A percentile compares a stretch with the other conserved stretches of the same genome.
Conservation (phyloP, 2,888 invertebrate genomes). For the Epistrophe grossulariae region DNA sequence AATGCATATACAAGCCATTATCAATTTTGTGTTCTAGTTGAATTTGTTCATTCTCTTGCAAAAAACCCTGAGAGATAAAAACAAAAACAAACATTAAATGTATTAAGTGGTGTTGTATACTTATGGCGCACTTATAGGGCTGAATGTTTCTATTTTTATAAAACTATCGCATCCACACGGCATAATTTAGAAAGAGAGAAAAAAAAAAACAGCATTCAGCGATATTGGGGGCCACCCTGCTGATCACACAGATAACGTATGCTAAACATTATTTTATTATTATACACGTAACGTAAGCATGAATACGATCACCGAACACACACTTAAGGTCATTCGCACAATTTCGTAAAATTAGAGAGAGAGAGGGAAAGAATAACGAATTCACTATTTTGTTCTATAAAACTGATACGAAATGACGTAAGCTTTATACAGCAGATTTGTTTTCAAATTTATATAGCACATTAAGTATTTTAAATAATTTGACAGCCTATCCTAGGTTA, state of each 20-base stretch:
- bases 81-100: background rate
- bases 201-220: background rate
- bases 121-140: slow-evolving; percentile 11
- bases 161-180: background rate
- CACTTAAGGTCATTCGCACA: slow-evolving; percentile 29
- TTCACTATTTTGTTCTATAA: background rate
- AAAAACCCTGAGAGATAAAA: slow-evolving; percentile 5
- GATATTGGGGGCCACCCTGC: slow-evolving; percentile 4
- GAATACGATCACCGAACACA: background rate
- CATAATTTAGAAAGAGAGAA: background rate
- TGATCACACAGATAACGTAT: background rate
- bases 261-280: background rate
- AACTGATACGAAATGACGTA: slow-evolving; percentile 14
- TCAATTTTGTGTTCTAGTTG: slow-evolving; percentile 17
- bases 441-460: background rate
- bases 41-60: slow-evolving; percentile 1
- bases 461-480: background rate
- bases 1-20: slow-evolving; percentile 6
- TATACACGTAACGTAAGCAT: background rate
- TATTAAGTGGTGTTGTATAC: background rate
- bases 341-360: background rate
- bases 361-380: background rate
- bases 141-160: slow-evolving; percentile 25
- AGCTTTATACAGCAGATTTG: slow-evolving; percentile 2
- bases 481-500: slow-evolving; percentile 6